Base-by-base conservation (phyloP, 2,888 invertebrate species). In the Lasioglossum zephyrum region DNA sequence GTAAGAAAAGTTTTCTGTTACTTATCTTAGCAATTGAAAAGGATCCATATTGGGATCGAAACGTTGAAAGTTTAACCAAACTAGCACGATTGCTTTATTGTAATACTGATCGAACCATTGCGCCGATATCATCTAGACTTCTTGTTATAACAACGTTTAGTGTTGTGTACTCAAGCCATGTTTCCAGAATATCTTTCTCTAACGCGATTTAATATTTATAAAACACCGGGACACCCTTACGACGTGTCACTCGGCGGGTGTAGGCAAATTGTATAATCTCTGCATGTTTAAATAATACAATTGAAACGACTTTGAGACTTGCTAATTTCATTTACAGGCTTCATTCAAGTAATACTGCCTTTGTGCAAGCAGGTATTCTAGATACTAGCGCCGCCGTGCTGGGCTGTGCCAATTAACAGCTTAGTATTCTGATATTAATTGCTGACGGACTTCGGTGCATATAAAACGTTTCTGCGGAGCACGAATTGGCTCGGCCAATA, bases 251-350 rank as follows among this genome's bases (percentile, higher is more conserved):
- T 36, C 36, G 36, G 31, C 31, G 18, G 4, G 66, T 31, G 18
- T 18, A 8, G 36, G 36, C 66, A 36, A 22, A 66, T 66, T 66
- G 66, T 9, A 66, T 36, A 66, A 66, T 66, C 66, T 66, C 66
- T 66, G 36, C 66, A 36, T 36, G 66, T 66, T 66, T 66, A 66
- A 66, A 36, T 66, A 66, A 66, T 66, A 22, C 66, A 66, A 66
- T 66, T 66, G 66, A 66, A 66, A 66, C 22, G 31, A 66, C 66
- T 66, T 66, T 66, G 66, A 66, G 66, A 66, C 66, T 66, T 66
- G 66, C 66, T 66, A 66, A 66, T 66, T 66, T 66, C 66, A 66
- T 66, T 66, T 36, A 36, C 66, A 36, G 22, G 36, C 66, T 66
- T 66, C 66, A 36, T 66, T 66, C 66, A 66, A 66, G 66, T 66